phyloP scores from a whole-genome alignment of 1,140 invertebrate species.

The Drosophila tsacasi region DNA sequence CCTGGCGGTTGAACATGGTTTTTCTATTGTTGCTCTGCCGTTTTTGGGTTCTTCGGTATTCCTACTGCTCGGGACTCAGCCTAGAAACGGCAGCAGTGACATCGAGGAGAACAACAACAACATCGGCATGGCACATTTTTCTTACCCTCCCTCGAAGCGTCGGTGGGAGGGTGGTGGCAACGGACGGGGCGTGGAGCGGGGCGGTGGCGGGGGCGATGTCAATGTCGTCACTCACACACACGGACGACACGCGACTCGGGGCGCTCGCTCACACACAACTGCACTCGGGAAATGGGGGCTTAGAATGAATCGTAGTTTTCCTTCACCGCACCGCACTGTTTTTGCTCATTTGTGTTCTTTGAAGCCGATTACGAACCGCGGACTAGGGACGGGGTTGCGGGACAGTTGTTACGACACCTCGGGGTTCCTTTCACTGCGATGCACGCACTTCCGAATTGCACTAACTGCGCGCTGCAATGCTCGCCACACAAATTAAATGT shows the following conservation, averaged over 20 bases:
- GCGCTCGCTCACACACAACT: slow-evolving; percentile 27
- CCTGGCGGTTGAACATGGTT: slow-evolving; percentile 58
- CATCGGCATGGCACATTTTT: slow-evolving; percentile 51
- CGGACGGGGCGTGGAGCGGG: slow-evolving; percentile 5
- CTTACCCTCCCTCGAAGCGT: slow-evolving; percentile 5
- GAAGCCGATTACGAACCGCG: not conserved
- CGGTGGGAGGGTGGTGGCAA: not conserved
- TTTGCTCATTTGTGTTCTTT: slow-evolving; percentile 10
- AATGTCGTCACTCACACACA: slow-evolving; percentile 71
- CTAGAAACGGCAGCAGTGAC: slow-evolving; percentile 12
- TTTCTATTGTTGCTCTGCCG: not conserved
- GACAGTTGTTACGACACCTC: slow-evolving; percentile 28
- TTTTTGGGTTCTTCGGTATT: slow-evolving; percentile 6
- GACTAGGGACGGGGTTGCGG: not conserved
- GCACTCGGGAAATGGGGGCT: slow-evolving; percentile 50
- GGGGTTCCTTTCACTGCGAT: not conserved
- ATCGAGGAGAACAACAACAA: slow-evolving; percentile 4
- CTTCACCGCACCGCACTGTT: slow-evolving; percentile 19
- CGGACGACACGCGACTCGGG: slow-evolving; percentile 22
- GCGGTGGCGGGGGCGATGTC: slow-evolving; percentile 46
- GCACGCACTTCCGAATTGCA: slow-evolving; percentile 17
- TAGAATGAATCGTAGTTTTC: slow-evolving; percentile 61
- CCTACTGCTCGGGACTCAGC: slow-evolving; percentile 27
- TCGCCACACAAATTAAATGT: slow-evolving; percentile 26
- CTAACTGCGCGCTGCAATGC: slow-evolving; percentile 4